phyloP scores from a whole-genome alignment of 2,797 vertebrate species.

The Pogonophryne albipinna region DNA sequence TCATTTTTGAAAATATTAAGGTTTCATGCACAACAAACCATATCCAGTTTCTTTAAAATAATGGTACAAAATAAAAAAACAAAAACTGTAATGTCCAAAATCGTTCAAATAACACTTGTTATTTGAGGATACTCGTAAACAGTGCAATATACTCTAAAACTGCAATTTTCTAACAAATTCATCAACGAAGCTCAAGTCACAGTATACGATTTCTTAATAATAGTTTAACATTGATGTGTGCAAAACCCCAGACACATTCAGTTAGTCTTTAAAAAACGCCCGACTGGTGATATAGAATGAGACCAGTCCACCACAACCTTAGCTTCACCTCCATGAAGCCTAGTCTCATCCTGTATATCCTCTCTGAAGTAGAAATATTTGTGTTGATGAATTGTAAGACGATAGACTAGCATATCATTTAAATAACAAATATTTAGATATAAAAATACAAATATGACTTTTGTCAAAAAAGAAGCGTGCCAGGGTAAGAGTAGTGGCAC shows the following conservation, averaged over 20 bases:
- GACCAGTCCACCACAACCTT: constrained; percentile 76
- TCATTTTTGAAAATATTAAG: constrained; percentile 93
- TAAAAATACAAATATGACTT: constrained; percentile 99
- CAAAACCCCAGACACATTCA: constrained; percentile 90
- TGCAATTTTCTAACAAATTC: constrained; percentile 89
- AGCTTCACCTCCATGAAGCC: constrained; percentile 68
- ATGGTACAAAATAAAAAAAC: constrained; percentile 91
- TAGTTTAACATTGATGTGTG: constrained; percentile 91
- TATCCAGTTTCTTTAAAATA: constrained; percentile 92
- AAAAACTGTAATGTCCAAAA: constrained; percentile 86
- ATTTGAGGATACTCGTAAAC: constrained; percentile 91
- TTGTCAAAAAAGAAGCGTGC: constrained; percentile 95
- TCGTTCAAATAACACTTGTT: constrained; percentile 87
- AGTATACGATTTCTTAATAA: constrained; percentile 92
- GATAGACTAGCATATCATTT: constrained; percentile 91
- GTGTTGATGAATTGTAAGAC: constrained; percentile 90
- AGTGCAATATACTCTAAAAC: constrained; percentile 90
- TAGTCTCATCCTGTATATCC: constrained; percentile 81
- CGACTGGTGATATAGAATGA: constrained; percentile 82
- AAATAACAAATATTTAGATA: constrained; percentile 99
- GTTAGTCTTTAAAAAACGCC: constrained; percentile 87
- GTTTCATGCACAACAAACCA: constrained; percentile 95
- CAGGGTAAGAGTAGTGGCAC: constrained; percentile 88
- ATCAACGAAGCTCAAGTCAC: constrained; percentile 90
- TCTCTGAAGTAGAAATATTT: constrained; percentile 87